Percentiles rank a stretch among this genome's conserved stretches.
phyloP scores from a whole-genome alignment of 2,888 invertebrate genomes.

The Hoplodrina blanda region DNA sequence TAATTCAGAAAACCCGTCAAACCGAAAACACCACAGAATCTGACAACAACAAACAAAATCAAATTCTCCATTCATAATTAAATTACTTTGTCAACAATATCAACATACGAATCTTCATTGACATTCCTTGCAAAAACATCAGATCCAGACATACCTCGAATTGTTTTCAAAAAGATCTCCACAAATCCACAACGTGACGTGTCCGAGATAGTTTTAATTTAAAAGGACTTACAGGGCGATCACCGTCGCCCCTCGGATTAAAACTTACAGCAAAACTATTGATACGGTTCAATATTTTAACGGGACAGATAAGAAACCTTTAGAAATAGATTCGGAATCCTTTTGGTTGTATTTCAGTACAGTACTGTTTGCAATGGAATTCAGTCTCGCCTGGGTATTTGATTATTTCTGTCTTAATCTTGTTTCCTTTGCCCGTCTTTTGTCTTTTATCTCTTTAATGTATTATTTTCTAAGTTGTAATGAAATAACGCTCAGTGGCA shows the following conservation, averaged over 20 bases:
- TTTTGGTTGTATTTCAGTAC: slow-evolving; percentile 19
- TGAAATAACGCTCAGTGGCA: slow-evolving; percentile 25
- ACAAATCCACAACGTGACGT: slow-evolving; percentile 60
- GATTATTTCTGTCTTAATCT: slow-evolving; percentile 42
- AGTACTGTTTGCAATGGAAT: slow-evolving; percentile 10
- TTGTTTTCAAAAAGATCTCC: slow-evolving; percentile 53
- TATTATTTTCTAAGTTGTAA: slow-evolving; percentile 42
- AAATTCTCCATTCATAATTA: slow-evolving; percentile 31
- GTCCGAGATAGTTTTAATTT: slow-evolving; percentile 70
- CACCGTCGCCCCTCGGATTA: slow-evolving; percentile 62
- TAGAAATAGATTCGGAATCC: slow-evolving; percentile 24
- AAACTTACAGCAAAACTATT: slow-evolving; percentile 59
- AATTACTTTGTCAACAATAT: slow-evolving; percentile 47
- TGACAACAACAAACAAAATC: slow-evolving; percentile 25
- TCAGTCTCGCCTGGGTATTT: slow-evolving; percentile 31
- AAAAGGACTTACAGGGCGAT: slow-evolving; percentile 69
- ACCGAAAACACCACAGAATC: slow-evolving; percentile 15
- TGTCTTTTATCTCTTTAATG: slow-evolving; percentile 14
- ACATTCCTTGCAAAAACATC: slow-evolving; percentile 34
- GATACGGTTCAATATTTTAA: slow-evolving; percentile 49
- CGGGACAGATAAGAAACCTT: slow-evolving; percentile 30
- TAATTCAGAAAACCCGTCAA: slow-evolving; percentile 1
- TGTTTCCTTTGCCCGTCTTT: slow-evolving; percentile 25
- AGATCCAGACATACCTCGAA: slow-evolving; percentile 27
- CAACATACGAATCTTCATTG: slow-evolving; percentile 30